Percentiles rank a stretch among this genome's conserved stretches.
These are phyloP conservation scores for Cyanocitta stelleri DNA, from an alignment of 2,113 vertebrate genomes.

Conservation along the genomic window DNA sequence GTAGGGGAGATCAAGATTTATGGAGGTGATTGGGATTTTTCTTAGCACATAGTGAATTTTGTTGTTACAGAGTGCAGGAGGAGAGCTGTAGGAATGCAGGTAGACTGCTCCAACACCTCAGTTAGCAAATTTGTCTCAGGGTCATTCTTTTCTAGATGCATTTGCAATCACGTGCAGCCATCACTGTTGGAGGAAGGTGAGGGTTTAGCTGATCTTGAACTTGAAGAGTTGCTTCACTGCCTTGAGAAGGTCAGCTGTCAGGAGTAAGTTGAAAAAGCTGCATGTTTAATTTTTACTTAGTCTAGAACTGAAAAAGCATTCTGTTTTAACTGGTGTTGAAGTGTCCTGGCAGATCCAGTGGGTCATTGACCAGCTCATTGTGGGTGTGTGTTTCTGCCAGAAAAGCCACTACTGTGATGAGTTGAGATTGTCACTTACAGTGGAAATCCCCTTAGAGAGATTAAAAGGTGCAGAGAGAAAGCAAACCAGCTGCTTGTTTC, in stretches of 20 bases:
- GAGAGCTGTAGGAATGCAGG: not conserved
- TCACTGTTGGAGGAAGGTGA: not conserved
- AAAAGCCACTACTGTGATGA: not conserved
- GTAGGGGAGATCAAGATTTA: not conserved
- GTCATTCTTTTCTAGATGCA: not conserved
- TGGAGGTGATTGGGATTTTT: not conserved
- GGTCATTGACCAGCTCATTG: not conserved
- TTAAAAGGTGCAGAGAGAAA: not conserved
- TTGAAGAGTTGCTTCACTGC: not conserved
- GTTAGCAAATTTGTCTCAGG: not conserved
- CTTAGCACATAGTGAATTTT: not conserved
- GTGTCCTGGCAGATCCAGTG: not conserved
- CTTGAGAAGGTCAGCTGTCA: not conserved
- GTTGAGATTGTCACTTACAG: not conserved
- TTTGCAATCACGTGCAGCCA: rapidly evolving
- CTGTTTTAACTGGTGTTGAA: not conserved
- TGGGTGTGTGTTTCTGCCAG: not conserved
- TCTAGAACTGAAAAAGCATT: not conserved
- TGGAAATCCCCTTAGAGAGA: not conserved
- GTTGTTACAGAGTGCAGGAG: not conserved
- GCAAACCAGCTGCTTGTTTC: not conserved
- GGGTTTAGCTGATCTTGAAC: not conserved
- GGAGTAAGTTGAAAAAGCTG: not conserved
- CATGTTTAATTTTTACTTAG: not conserved
- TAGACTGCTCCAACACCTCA: not conserved